Percentiles rank a stretch among this genome's conserved stretches.
Evolutionary conservation across 2,113 vertebrate species (phyloP).

Genomic region (Orthonyx spaldingii): DNA sequence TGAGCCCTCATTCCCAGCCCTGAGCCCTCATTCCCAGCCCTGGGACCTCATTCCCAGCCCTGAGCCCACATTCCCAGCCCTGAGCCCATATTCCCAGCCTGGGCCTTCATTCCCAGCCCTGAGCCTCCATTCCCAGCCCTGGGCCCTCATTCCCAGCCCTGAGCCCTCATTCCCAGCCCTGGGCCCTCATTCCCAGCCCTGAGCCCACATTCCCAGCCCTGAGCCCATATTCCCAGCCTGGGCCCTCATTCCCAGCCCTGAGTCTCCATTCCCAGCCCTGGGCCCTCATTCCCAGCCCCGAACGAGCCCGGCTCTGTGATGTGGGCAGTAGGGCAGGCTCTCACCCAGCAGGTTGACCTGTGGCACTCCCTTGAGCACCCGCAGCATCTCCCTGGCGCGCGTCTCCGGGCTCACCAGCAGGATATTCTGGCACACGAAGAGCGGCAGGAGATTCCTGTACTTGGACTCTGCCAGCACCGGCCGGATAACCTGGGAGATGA

Average conservation of each 20-base stretch:
- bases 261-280: neutral
- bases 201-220: neutral
- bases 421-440: slow-evolving; percentile 81
- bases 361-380: slow-evolving; percentile 70
- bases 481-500: slow-evolving; percentile 69
- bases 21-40: too few relatives aligned
- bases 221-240: neutral
- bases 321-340: rapidly evolving
- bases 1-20: rapidly evolving
- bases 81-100: too few relatives aligned
- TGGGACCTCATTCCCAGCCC: too few relatives aligned
- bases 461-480: slow-evolving; percentile 74
- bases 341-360: slow-evolving; percentile 85
- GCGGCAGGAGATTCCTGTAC: slow-evolving; percentile 78
- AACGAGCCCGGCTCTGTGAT: rapidly evolving
- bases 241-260: neutral
- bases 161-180: rapidly evolving
- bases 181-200: rapidly evolving
- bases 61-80: neutral
- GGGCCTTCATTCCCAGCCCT: neutral
- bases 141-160: rapidly evolving
- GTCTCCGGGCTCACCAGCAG: slow-evolving; percentile 83
- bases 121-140: rapidly evolving
- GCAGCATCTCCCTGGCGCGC: slow-evolving; percentile 85
- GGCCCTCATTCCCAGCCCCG: rapidly evolving